Evolutionary conservation across 2,797 vertebrate genomes (phyloP), one percentile per base, ranked within the genome.

Genomic region (Aeoliscus strigatus): DNA sequence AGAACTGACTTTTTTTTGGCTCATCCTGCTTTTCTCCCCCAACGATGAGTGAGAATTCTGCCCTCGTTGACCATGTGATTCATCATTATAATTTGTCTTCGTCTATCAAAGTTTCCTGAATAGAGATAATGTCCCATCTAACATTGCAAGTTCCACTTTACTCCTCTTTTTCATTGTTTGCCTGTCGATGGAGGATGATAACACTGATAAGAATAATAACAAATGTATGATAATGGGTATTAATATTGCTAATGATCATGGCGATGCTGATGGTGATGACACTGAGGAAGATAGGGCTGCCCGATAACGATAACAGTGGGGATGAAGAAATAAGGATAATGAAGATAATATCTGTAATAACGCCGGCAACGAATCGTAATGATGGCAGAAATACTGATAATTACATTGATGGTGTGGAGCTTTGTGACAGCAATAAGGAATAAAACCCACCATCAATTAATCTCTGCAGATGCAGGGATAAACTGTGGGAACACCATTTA

Each of bases 381-480:
- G 60, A 60, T 63, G 65, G 66, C 55, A 70, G 65, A 66, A 62
- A 59, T 51, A 12, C 50, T 60, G 66, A 73, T 80, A 78, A 80
- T 80, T 72, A 68, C 54, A 45, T 28, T 77, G 73, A 83, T 70
- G 78, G 66, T 60, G 51, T 50, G 31, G 27, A 39, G 55, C 60
- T 77, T 34, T 37, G 60, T 70, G 70, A 62, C 55, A 37, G 52
- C 66, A 72, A 81, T 80, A 73, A 76, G n/a, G 60, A 79, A 72
- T 58, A 79, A 30, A 48, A 29, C 76, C 69, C 63, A 68, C 51
- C 70, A 75, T 74, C 69, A 75, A 81, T 77, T 81, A 62, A 72
- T 77, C 50, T 67, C 38, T 56, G 48, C 64, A 73, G 74, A 82
- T 41, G 24, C 21, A 1, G 56, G 69, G 54, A 77, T 66, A 64